Percentiles rank a stretch among this genome's conserved stretches.
These are phyloP conservation scores for Protobothrops mucrosquamatus DNA, from an alignment of 2,113 vertebrate species.

Conservation along the genomic window DNA sequence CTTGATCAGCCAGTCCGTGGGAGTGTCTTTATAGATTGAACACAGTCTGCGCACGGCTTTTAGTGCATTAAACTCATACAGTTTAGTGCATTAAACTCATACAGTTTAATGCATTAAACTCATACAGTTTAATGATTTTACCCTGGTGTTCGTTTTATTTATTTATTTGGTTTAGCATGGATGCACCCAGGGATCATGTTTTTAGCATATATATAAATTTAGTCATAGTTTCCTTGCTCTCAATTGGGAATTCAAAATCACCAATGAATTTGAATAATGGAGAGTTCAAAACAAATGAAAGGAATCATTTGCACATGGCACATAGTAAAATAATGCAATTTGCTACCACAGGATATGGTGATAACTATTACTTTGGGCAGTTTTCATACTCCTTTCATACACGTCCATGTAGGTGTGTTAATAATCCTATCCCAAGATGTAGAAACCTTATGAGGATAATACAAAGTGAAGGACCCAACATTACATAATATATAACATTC, in stretches of 20 bases:
- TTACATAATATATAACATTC: background rate
- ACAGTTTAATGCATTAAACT: too few species aligned
- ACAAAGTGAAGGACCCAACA: background rate
- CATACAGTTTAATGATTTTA: too few species aligned
- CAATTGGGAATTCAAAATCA: background rate
- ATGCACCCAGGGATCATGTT: too few species aligned
- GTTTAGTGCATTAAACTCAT: too few species aligned
- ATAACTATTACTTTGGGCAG: background rate
- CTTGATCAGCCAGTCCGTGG: too few species aligned
- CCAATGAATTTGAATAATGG: background rate
- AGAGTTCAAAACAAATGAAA: background rate
- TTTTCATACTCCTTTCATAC: background rate
- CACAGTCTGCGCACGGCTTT: too few species aligned
- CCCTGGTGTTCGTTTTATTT: too few species aligned
- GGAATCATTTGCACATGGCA: background rate
- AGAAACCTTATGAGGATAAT: background rate
- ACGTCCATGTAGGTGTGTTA: background rate
- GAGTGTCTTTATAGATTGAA: too few species aligned
- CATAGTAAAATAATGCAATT: background rate
- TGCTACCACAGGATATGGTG: background rate
- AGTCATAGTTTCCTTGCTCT: background rate
- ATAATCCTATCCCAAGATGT: background rate
- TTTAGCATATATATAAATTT: too few species aligned
- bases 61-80: too few species aligned
- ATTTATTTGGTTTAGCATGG: too few species aligned